Base-by-base conservation (phyloP, 37 sponge, comb jelly and placozoan species). In the Hexactinellida sp. region DNA sequence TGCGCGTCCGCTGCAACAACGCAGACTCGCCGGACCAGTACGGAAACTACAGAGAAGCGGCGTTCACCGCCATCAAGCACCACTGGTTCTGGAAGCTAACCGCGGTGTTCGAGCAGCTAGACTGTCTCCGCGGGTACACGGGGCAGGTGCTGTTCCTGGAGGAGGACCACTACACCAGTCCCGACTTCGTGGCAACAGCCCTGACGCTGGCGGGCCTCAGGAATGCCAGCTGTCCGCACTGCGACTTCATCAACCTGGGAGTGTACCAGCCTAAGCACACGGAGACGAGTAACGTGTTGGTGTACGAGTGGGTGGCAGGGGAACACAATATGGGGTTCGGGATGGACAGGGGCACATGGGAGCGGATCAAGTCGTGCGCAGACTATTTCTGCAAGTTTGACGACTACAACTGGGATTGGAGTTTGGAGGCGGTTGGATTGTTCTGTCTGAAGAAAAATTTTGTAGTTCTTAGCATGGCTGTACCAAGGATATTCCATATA, bases 81-180 rank as follows among this genome's bases (percentile, higher is more conserved):
- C 95, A 95, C 84, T 95, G 95, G 95, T 95, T 93, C 94, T 95
- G 95, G 95, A 95, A 95, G 92, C 71, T 94, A 38, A 93, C 89
- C 84, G 88, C 38, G 30, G 92, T 93, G 36, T 95, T 95, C 87
- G 95, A 95, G 25, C 34, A 38, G 0, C 55, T 95, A 38, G 38
- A 32, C 0, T 83, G 52, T 23, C 88, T 90, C 7, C 25, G 32
- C 28, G 54, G 85, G 41, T 93, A 82, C 88, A 90, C 21, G 85
- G 95, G 95, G 19, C 83, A 85, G 47, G 86, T 91, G 3, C 21
- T 95, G 13, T 89, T 95, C 85, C 84, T 95, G 36, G 95, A 95
- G 38, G 95, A 95, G 71, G 95, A 95, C 82, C 95, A 93, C 88
- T 95, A 90, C 55, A 51, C 91, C 28, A 54, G 91, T 55, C 93